Percentiles rank a stretch among this genome's conserved stretches.
Conservation (phyloP, 2,888 invertebrate genomes). For the Hirtodrosophila confusa region DNA sequence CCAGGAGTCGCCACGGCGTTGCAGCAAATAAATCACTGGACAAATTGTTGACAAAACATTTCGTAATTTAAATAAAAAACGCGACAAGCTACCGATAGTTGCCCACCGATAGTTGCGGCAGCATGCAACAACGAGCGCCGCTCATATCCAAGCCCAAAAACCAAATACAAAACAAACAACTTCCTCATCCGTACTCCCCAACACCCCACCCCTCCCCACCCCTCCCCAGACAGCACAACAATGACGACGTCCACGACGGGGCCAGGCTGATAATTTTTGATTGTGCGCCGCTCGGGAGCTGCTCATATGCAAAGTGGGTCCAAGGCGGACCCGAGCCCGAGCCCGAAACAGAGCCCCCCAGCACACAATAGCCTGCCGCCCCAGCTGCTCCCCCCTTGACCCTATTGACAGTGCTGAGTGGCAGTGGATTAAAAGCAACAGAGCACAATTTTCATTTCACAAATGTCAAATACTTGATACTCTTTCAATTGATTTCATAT, state of each 20-base stretch:
- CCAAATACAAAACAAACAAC: constrained; percentile 47
- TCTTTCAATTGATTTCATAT: constrained; percentile 5
- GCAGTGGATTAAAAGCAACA: constrained; percentile 9
- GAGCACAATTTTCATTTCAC: neutral
- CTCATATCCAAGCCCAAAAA: constrained; percentile 16
- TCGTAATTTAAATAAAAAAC: constrained; percentile 74
- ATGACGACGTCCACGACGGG: constrained; percentile 27
- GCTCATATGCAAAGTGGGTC: constrained; percentile 60
- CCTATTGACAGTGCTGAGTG: constrained; percentile 33
- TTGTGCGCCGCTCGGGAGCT: constrained; percentile 41
- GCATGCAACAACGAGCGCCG: constrained; percentile 46
- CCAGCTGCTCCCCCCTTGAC: constrained; percentile 30
- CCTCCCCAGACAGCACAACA: constrained; percentile 31
- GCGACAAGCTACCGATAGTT: constrained; percentile 66
- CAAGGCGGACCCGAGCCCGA: constrained; percentile 13
- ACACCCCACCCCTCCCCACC: too few relatives aligned
- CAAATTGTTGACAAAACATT: constrained; percentile 80
- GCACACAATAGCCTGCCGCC: constrained; percentile 21
- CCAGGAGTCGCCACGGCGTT: constrained; percentile 12
- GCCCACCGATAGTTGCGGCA: constrained; percentile 53
- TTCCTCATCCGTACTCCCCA: constrained; percentile 62
- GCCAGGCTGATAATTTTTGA: constrained; percentile 65
- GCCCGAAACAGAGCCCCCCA: constrained; percentile 21
- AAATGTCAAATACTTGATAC: constrained; percentile 20
- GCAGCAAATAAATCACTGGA: constrained; percentile 69